phyloP scores from a whole-genome alignment of 2,888 invertebrate genomes.

The Protodeltote pygarga region DNA sequence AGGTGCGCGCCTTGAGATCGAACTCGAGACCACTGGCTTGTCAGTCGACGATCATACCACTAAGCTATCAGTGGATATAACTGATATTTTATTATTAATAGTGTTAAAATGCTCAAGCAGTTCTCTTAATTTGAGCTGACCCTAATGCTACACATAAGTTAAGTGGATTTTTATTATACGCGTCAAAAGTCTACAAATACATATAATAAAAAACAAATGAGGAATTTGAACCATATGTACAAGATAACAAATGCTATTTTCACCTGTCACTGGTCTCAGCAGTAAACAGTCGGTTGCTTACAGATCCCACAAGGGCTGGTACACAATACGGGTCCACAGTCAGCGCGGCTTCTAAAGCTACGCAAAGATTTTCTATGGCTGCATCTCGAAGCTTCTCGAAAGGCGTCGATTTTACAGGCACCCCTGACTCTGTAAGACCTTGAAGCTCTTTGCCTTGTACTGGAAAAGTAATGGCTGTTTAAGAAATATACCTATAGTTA shows the following conservation, averaged over 20 bases:
- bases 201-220: too few relatives aligned
- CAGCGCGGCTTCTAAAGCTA: slow-evolving; percentile 96
- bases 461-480: slow-evolving; percentile 43
- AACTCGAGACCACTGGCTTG: too few relatives aligned
- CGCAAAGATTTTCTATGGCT: slow-evolving; percentile 98
- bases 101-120: too few relatives aligned
- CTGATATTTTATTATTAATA: too few relatives aligned
- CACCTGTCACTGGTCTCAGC: slow-evolving; percentile 96
- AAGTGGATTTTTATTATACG: too few relatives aligned
- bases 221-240: too few relatives aligned
- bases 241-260: slow-evolving; percentile 11
- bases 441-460: slow-evolving; percentile 90
- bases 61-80: too few relatives aligned
- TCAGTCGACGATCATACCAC: too few relatives aligned
- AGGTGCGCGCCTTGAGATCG: too few relatives aligned
- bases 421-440: slow-evolving; percentile 83
- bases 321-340: slow-evolving; percentile 96
- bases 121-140: too few relatives aligned
- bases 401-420: slow-evolving; percentile 87
- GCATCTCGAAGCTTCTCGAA: slow-evolving; percentile 97
- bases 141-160: too few relatives aligned
- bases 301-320: slow-evolving; percentile 97
- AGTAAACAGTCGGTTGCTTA: slow-evolving; percentile 97
- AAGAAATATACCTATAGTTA: neutral
- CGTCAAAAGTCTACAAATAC: too few relatives aligned